Percentiles rank a stretch among this genome's conserved stretches.
These are phyloP conservation scores for Andrena praecox DNA, from an alignment of 2,888 invertebrate species.

Conservation along the genomic window DNA sequence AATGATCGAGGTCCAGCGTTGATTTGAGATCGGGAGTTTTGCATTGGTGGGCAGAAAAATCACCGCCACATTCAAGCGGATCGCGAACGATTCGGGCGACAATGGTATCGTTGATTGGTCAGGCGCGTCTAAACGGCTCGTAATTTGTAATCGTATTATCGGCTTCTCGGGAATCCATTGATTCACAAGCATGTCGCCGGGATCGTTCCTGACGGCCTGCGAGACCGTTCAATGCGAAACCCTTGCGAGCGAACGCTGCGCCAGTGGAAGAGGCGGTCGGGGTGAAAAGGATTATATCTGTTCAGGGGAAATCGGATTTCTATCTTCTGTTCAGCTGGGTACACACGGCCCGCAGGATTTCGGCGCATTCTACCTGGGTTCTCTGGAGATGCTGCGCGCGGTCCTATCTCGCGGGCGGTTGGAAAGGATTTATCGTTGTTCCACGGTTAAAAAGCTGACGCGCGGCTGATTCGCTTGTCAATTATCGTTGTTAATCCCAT, in stretches of 20 bases:
- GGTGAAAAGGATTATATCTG: constrained; percentile 63
- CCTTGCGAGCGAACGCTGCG: constrained; percentile 16
- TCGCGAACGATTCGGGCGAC: constrained; percentile 60
- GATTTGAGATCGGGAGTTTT: constrained; percentile 60
- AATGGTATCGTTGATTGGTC: constrained; percentile 79
- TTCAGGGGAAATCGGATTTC: constrained; percentile 70
- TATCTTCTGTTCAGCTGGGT: constrained; percentile 57
- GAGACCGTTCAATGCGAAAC: constrained; percentile 18
- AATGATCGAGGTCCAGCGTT: neutral
- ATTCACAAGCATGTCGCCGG: constrained; percentile 45
- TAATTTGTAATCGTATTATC: constrained; percentile 78
- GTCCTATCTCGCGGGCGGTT: constrained; percentile 4
- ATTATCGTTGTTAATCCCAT: constrained; percentile 33
- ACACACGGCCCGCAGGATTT: constrained; percentile 64
- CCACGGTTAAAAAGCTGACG: neutral
- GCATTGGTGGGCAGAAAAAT: constrained; percentile 61
- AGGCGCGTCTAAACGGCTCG: constrained; percentile 73
- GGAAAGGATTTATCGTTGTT: constrained; percentile 45
- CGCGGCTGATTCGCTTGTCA: constrained; percentile 29
- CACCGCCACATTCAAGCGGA: constrained; percentile 62
- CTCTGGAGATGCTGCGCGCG: constrained; percentile 40
- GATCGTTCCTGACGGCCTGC: constrained; percentile 18
- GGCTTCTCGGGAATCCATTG: constrained; percentile 51
- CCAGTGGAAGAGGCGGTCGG: constrained; percentile 12
- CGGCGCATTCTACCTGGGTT: constrained; percentile 58